Evolutionary conservation across 1,140 invertebrate genomes (phyloP).

Genomic region (Drosophila serrata): DNA sequence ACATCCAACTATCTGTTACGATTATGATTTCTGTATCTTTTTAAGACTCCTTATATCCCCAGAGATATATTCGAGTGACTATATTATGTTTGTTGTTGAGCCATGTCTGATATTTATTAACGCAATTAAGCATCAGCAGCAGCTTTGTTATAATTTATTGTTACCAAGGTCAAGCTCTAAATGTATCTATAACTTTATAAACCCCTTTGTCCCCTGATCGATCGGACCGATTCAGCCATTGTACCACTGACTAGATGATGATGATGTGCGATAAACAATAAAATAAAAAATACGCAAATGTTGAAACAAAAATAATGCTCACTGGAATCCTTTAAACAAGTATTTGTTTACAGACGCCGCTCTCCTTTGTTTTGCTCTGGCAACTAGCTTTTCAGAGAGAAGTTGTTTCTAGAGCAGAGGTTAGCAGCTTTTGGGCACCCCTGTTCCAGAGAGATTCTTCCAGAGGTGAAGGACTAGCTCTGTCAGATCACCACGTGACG

Average conservation of each 20-base stretch:
- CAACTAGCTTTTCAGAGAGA: not conserved
- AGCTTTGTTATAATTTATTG: slow-evolving; percentile 77
- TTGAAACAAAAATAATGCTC: slow-evolving; percentile 13
- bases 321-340: slow-evolving; percentile 19
- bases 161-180: slow-evolving; percentile 61
- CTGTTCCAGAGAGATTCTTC: not conserved
- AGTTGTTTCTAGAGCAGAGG: not conserved
- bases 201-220: slow-evolving; percentile 22
- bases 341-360: not conserved
- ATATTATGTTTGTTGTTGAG: slow-evolving; percentile 71
- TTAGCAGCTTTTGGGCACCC: too few relatives aligned
- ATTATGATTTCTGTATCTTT: slow-evolving; percentile 38
- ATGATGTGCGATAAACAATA: slow-evolving; percentile 70
- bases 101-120: slow-evolving; percentile 82
- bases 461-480: not conserved
- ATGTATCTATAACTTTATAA: slow-evolving; percentile 44
- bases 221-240: slow-evolving; percentile 49
- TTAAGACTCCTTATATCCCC: slow-evolving; percentile 43
- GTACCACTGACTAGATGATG: slow-evolving; percentile 59
- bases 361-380: slow-evolving; percentile 17
- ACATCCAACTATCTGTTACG: slow-evolving; percentile 48
- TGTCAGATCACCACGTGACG: not conserved
- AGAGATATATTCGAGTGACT: slow-evolving; percentile 55
- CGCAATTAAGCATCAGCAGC: slow-evolving; percentile 57
- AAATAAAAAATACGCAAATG: slow-evolving; percentile 42